Base-by-base conservation (phyloP, 1,140 invertebrate genomes). In the Saxidomus purpurata region DNA sequence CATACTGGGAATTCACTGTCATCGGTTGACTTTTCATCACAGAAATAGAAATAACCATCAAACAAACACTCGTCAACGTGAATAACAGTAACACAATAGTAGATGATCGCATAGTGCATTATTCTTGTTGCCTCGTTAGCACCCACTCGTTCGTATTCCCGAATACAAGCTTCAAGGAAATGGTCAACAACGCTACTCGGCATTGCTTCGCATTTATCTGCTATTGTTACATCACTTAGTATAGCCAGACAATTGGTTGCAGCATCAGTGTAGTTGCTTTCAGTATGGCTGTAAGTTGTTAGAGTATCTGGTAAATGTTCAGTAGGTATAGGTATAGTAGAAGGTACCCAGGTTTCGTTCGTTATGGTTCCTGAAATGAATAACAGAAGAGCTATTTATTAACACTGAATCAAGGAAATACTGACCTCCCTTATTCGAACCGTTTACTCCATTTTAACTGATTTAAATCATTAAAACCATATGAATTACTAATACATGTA, bases 141-240 rank as follows among this genome's bases (percentile, higher is more conserved):
- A 34, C 69, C 80, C 36, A 22, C 52, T 59, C 87, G 49, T 19
- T 47, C n/a, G 38, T 83, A 61, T 74, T 89, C 87, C n/a, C 87
- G 40, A 28, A 89, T 84, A 71, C 87, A 89, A 11, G 87, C 87
- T 49, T 89, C 87, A 19, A 89, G 36, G 67, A 89, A 89, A 43
- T 83, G 71, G 38, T 89, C 87, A 9, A 40, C 28, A 47, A 89
- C 28, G 40, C 76, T 49, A 49, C 40, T 83, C 15, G 69, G 28
- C 4, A 89, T n/a, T 25, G 22, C 49, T 4, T 47, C 38, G 40
- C 87, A 89, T 28, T 89, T 52, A n/a, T 83, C 38, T 22, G 52
- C 71, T n/a, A 89, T 59, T n/a, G 19, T 83, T 34, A 25, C 47
- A 9, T 89, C 71, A n/a, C 76, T 61, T 0, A 89, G 28, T 11